Conservation (phyloP, 2,888 invertebrate genomes). For the Tenodera sinensis region DNA sequence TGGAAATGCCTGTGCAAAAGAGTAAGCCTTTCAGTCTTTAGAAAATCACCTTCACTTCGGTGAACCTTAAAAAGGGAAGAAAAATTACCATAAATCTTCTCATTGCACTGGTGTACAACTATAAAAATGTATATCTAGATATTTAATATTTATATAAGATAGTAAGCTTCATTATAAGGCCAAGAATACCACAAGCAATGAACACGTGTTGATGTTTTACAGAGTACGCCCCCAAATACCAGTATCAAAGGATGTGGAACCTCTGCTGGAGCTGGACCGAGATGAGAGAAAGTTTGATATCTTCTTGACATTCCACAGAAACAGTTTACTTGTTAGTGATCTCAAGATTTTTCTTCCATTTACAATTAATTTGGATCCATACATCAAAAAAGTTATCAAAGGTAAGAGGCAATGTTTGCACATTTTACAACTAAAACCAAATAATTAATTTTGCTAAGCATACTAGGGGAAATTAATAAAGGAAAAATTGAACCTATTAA, state of each 20-base stretch:
- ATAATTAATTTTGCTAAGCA: too few species aligned
- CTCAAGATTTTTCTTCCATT: constrained; percentile 95
- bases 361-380: constrained; percentile 97
- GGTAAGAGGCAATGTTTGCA: constrained; percentile 52
- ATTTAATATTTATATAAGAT: too few species aligned
- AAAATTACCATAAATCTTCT: too few species aligned
- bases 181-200: background rate
- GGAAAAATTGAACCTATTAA: too few species aligned
- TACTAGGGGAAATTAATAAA: too few species aligned
- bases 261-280: constrained; percentile 85
- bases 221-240: constrained; percentile 81
- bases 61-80: too few species aligned
- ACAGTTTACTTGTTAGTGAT: constrained; percentile 79
- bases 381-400: constrained; percentile 93
- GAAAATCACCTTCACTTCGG: too few species aligned
- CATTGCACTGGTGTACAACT: too few species aligned
- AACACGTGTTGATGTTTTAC: constrained; percentile 11
- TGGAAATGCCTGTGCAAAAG: too few species aligned
- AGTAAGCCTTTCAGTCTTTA: too few species aligned
- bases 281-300: constrained; percentile 94
- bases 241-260: constrained; percentile 80
- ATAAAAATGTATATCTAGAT: too few species aligned
- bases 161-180: background rate
- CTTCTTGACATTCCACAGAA: constrained; percentile 83
- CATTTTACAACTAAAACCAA: constrained; percentile 5